These are phyloP conservation scores for Lasioglossum zephyrum DNA, from an alignment of 2,888 invertebrate genomes.

Conservation along the genomic window DNA sequence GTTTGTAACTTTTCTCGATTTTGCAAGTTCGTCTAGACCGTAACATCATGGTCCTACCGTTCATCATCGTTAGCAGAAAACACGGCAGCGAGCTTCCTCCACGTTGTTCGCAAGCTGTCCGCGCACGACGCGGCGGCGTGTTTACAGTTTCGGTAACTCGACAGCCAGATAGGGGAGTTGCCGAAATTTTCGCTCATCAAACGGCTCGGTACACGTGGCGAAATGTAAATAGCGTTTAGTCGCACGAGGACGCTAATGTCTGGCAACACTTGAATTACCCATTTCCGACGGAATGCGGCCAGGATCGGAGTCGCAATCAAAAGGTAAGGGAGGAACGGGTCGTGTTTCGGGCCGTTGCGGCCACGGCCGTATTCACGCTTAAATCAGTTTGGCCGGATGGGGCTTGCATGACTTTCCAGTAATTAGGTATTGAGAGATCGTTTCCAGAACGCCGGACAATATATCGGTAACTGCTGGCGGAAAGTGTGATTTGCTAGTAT, in stretches of 20 bases:
- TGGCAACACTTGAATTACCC: conserved; percentile 56
- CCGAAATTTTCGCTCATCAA: conserved; percentile 10
- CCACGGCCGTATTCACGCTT: conserved; percentile 64
- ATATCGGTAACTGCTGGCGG: conserved; percentile 54
- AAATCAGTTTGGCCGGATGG: conserved; percentile 67
- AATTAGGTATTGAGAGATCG: conserved; percentile 70
- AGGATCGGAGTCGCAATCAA: conserved; percentile 11
- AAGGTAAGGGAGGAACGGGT: conserved; percentile 18
- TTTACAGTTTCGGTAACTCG: conserved; percentile 16
- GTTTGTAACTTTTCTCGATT: too few relatives aligned
- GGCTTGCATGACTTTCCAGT: conserved; percentile 64
- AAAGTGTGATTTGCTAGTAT: conserved; percentile 60
- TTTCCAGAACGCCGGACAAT: conserved; percentile 58
- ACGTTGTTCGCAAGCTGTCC: conserved; percentile 4
- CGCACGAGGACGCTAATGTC: conserved; percentile 28
- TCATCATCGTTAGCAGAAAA: background rate
- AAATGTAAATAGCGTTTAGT: conserved; percentile 45
- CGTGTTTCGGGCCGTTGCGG: conserved; percentile 32
- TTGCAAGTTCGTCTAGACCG: background rate
- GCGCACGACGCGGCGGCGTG: background rate
- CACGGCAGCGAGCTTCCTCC: background rate
- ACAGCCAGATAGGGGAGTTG: background rate
- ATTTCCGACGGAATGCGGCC: conserved; percentile 66
- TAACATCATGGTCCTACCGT: background rate
- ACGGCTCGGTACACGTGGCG: conserved; percentile 19